Conservation (phyloP, 2,113 vertebrate species). For the Psilopsiagon aurifrons region DNA sequence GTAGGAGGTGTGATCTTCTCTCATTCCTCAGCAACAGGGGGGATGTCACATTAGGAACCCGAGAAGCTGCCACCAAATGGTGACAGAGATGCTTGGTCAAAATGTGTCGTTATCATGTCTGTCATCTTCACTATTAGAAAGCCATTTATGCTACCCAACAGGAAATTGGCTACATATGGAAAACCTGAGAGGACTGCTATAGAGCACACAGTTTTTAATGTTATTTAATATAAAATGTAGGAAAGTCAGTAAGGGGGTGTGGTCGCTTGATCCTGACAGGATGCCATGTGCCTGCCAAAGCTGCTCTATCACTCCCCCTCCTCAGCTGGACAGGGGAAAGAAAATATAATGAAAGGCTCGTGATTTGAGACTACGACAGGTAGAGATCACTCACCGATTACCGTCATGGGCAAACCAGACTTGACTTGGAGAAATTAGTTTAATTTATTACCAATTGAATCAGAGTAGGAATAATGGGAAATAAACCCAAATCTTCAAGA, state of each 20-base stretch:
- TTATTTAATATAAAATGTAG: neutral
- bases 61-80: neutral
- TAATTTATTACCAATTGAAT: neutral
- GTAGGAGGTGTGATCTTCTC: neutral
- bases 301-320: neutral
- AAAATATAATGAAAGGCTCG: neutral
- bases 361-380: neutral
- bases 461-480: neutral
- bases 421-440: neutral
- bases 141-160: neutral
- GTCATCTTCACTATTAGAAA: neutral
- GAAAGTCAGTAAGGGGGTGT: neutral
- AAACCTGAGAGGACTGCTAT: neutral
- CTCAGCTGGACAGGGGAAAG: neutral
- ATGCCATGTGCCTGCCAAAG: neutral
- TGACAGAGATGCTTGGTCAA: conserved; percentile 4
- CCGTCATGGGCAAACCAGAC: neutral
- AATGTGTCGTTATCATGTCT: neutral
- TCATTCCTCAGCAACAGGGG: neutral
- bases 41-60: neutral
- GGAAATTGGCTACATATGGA: neutral
- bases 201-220: neutral
- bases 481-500: neutral
- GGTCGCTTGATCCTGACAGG: neutral
- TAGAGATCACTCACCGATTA: neutral